Percentiles rank a stretch among this genome's conserved stretches.
phyloP scores from a whole-genome alignment of 2,113 vertebrate species.

The Orthochromis indermauri region DNA sequence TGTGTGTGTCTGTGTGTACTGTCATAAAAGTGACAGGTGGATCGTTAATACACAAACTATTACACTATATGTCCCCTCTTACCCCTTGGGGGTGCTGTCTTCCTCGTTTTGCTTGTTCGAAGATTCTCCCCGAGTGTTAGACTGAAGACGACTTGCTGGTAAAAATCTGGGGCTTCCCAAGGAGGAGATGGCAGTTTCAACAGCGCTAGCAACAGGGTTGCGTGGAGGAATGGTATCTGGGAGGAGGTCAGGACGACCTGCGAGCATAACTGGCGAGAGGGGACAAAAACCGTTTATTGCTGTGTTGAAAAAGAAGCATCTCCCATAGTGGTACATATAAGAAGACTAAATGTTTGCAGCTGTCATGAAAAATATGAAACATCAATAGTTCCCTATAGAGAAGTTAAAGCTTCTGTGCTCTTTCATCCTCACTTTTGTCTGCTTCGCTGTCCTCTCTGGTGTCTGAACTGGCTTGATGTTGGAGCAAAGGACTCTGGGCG shows the following conservation, averaged over 20 bases:
- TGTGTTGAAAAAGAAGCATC: neutral
- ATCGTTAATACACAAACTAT: neutral
- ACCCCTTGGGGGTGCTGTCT: conserved; percentile 29
- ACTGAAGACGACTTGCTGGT: neutral
- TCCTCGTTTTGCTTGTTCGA: neutral
- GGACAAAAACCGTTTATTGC: neutral
- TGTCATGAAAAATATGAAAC: neutral
- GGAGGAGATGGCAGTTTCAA: conserved; percentile 61
- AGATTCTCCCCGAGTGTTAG: neutral
- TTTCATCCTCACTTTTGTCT: conserved; percentile 70
- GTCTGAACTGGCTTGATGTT: conserved; percentile 22
- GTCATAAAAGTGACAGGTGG: neutral
- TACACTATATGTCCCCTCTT: neutral
- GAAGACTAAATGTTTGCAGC: neutral
- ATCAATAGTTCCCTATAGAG: neutral
- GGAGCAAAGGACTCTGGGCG: neutral
- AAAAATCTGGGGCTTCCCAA: conserved; percentile 45
- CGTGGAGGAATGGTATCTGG: conserved; percentile 68
- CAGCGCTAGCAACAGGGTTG: conserved; percentile 60
- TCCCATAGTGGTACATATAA: neutral
- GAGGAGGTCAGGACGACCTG: conserved; percentile 81
- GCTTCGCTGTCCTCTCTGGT: conserved; percentile 63
- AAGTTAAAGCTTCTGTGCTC: neutral
- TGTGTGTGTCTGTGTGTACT: neutral
- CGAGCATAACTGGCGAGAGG: conserved; percentile 59